phyloP scores from a whole-genome alignment of 2,113 vertebrate genomes.

The Axis porcinus region DNA sequence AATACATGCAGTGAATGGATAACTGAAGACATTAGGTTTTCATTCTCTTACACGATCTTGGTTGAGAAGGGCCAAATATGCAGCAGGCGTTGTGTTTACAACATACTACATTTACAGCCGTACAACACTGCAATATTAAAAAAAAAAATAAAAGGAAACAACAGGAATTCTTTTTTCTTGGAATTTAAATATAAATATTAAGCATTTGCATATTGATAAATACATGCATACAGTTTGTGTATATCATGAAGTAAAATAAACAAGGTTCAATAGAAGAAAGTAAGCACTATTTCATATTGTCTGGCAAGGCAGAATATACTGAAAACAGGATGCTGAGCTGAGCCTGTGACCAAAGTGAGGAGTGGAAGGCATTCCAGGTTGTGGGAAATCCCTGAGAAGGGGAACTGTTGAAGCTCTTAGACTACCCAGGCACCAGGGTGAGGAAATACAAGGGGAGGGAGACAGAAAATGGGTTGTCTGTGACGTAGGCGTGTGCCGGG shows the following conservation, averaged over 20 bases:
- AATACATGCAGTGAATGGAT: neutral
- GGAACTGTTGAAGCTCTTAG: neutral
- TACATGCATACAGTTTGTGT: neutral
- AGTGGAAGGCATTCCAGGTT: fast-evolving
- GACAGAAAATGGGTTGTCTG: neutral
- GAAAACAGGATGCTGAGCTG: neutral
- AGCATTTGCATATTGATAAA: neutral
- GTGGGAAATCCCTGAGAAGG: neutral
- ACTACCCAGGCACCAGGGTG: neutral
- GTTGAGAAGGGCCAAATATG: neutral
- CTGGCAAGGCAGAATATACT: neutral
- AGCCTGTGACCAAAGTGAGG: neutral
- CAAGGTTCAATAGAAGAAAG: neutral
- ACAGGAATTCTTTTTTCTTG: neutral
- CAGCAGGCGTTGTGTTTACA: neutral
- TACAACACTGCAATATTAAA: neutral
- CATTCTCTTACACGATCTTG: neutral
- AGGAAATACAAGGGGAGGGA: neutral
- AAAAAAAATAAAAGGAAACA: neutral
- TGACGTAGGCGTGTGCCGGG: neutral
- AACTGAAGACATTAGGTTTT: neutral
- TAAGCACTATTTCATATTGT: neutral
- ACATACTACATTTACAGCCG: neutral
- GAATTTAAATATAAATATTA: neutral
- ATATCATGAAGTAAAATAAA: neutral